These are phyloP conservation scores for Terebella lapidaria DNA, from an alignment of 2,888 invertebrate genomes.

Conservation along the genomic window DNA sequence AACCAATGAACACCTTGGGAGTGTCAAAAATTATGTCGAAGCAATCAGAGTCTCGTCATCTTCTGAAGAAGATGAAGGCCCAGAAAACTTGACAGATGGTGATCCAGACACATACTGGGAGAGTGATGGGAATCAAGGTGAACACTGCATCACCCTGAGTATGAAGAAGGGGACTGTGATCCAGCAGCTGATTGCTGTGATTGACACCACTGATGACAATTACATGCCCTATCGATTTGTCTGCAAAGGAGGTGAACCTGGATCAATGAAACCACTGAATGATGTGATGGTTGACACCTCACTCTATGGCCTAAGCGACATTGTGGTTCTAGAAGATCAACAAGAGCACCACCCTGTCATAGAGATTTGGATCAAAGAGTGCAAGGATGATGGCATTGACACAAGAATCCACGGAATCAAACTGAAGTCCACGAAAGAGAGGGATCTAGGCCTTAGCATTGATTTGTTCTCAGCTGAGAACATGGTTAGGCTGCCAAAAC, in stretches of 20 bases:
- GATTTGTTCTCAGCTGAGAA: constrained; percentile 43
- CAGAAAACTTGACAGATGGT: constrained; percentile 45
- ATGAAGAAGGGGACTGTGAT: constrained; percentile 52
- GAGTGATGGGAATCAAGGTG: constrained; percentile 50
- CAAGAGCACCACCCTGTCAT: constrained; percentile 45
- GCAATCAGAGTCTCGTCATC: constrained; percentile 47
- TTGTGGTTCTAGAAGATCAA: constrained; percentile 40
- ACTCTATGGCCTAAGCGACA: constrained; percentile 25
- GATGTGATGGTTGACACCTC: constrained; percentile 41
- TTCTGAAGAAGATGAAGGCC: constrained; percentile 44
- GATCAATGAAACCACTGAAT: constrained; percentile 38
- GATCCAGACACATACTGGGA: constrained; percentile 52
- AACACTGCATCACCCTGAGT: constrained; percentile 48
- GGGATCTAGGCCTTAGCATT: constrained; percentile 41
- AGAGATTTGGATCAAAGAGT: constrained; percentile 47
- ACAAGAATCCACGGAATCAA: constrained; percentile 47
- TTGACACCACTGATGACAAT: constrained; percentile 48
- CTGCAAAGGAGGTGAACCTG: constrained; percentile 45
- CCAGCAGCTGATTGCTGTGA: constrained; percentile 41
- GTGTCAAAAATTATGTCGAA: constrained; percentile 47
- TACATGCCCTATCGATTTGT: constrained; percentile 44
- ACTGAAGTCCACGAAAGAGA: constrained; percentile 43
- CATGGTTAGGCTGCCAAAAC: constrained; percentile 42
- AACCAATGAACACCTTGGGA: constrained; percentile 44
- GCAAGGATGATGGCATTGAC: constrained; percentile 51